Conservation (phyloP, 1,140 invertebrate genomes). For the Caenorhabditis inopinata region DNA sequence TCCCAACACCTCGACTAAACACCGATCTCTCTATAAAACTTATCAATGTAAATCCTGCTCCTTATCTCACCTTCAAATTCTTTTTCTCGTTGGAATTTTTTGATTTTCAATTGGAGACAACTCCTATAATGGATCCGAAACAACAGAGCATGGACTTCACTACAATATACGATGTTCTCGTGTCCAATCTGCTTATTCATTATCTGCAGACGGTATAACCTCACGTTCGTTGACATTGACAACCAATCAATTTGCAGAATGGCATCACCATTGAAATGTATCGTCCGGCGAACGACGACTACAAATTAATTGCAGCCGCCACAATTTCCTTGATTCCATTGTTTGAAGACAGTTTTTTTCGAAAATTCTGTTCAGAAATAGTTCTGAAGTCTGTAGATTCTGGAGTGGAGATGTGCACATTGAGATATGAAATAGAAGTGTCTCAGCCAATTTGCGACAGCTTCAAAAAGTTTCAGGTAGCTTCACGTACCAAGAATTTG, state of each 20-base stretch:
- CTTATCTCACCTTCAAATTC: slow-evolving; percentile 45
- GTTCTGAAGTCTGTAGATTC: background rate
- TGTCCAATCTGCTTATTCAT: slow-evolving; percentile 61
- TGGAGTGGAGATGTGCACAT: background rate
- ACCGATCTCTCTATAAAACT: slow-evolving; percentile 40
- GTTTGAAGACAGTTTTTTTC: slow-evolving; percentile 7
- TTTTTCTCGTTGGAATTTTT: slow-evolving; percentile 63
- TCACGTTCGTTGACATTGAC: too few species aligned
- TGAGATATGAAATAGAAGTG: slow-evolving; percentile 16
- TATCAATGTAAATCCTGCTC: slow-evolving; percentile 38
- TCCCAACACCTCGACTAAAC: background rate
- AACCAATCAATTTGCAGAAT: slow-evolving; percentile 46
- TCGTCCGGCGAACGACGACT: slow-evolving; percentile 42
- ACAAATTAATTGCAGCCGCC: slow-evolving; percentile 42
- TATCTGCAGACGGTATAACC: slow-evolving; percentile 59
- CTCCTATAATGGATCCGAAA: slow-evolving; percentile 45
- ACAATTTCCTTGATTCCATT: slow-evolving; percentile 31
- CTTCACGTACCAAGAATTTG: too few species aligned
- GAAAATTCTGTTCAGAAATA: background rate
- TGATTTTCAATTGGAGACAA: slow-evolving; percentile 63
- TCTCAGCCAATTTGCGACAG: slow-evolving; percentile 36
- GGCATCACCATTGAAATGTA: slow-evolving; percentile 55
- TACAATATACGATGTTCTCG: slow-evolving; percentile 56
- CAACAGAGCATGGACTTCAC: slow-evolving; percentile 48
- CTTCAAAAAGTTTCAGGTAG: slow-evolving; percentile 60